Conservation (phyloP, 2,888 invertebrate species). For the Entomobrya proxima region DNA sequence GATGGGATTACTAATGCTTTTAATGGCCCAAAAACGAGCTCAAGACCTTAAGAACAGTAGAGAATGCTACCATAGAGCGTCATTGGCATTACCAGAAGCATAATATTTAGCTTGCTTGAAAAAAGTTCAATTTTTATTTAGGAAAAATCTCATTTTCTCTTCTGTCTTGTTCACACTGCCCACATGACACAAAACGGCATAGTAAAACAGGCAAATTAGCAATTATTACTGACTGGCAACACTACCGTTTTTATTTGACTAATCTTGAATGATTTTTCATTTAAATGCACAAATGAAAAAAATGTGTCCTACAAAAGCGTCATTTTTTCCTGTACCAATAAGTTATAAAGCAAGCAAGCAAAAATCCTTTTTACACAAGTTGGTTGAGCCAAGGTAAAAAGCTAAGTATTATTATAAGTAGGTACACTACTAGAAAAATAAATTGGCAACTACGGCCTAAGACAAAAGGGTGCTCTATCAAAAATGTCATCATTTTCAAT, state of each 20-base stretch:
- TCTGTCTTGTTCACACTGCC: no score
- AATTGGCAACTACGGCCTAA: slow-evolving; percentile 26
- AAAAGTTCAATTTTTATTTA: no score
- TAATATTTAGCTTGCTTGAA: slow-evolving; percentile 10
- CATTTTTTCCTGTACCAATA: no score
- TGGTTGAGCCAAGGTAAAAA: slow-evolving; percentile 22
- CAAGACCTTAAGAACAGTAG: slow-evolving; percentile 39
- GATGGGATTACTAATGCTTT: slow-evolving; percentile 10
- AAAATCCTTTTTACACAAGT: slow-evolving; percentile 4
- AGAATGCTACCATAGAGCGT: neutral
- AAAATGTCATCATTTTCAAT: slow-evolving; percentile 32
- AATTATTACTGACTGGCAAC: no score
- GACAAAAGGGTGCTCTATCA: neutral
- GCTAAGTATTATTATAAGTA: neutral
- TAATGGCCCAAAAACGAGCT: slow-evolving; percentile 38
- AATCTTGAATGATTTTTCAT: no score
- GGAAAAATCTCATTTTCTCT: neutral
- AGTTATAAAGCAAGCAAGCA: no score
- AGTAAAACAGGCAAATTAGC: no score
- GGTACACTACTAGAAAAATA: neutral
- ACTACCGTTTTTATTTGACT: no score
- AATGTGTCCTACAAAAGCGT: no score
- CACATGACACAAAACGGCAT: no score
- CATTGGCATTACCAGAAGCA: neutral
- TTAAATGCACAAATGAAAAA: no score